Percentiles rank a stretch among this genome's conserved stretches.
Evolutionary conservation across 2,888 invertebrate species (phyloP).

Genomic region (Cryptosula pallasiana): DNA sequence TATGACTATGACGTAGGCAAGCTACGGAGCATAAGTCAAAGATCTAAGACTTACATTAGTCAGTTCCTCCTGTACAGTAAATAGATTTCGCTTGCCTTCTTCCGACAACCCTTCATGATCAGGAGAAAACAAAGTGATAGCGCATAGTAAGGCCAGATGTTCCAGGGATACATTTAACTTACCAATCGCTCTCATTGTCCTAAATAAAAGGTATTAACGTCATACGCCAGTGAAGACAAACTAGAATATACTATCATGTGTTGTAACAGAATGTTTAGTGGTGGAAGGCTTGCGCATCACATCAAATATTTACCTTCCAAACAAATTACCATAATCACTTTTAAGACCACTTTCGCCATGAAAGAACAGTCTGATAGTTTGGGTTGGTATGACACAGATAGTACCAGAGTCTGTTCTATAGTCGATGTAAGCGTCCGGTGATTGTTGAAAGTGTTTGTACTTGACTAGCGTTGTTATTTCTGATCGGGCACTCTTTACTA

Average conservation of each 20-base stretch:
- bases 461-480: not conserved
- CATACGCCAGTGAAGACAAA: no score
- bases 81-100: not conserved
- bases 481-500: not conserved
- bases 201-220: no score
- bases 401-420: not conserved
- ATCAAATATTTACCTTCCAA: no score
- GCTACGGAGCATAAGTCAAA: not conserved
- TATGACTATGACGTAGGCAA: no score
- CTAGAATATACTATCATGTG: no score
- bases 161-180: not conserved
- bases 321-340: no score
- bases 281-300: no score
- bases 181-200: not conserved
- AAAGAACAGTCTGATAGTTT: no score
- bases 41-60: not conserved
- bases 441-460: not conserved
- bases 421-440: not conserved
- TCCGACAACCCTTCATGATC: not conserved
- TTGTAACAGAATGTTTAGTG: no score
- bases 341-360: no score
- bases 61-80: not conserved
- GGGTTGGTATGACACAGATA: not conserved
- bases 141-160: not conserved
- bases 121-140: not conserved